Evolutionary conservation across 2,113 vertebrate genomes (phyloP).

Genomic region (Nothocercus julius): DNA sequence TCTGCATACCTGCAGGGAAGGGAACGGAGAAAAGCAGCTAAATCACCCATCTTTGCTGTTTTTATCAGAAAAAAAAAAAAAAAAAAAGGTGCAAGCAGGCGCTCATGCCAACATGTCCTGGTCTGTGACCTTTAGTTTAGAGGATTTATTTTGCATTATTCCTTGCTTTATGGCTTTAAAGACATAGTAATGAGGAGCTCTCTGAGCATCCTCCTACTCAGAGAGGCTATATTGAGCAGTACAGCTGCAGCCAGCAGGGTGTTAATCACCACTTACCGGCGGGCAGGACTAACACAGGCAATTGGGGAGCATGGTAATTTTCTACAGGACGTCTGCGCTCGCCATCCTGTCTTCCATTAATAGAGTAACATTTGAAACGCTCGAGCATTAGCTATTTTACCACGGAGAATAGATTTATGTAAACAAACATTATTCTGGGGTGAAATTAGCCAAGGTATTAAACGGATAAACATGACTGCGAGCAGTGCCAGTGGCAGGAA

Average conservation of each 20-base stretch:
- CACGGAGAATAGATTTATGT: slow-evolving; percentile 29
- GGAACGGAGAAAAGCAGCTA: neutral
- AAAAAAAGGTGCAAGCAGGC: neutral
- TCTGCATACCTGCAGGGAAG: slow-evolving; percentile 1
- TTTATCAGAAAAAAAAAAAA: neutral
- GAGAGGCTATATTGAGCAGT: slow-evolving; percentile 72
- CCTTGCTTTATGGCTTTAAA: slow-evolving; percentile 78
- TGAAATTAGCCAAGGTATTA: slow-evolving; percentile 68
- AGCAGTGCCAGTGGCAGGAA: neutral
- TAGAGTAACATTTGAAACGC: slow-evolving; percentile 7
- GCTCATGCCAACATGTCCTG: neutral
- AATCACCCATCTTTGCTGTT: slow-evolving; percentile 1
- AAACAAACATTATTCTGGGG: slow-evolving; percentile 69
- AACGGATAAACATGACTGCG: neutral
- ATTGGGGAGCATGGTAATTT: slow-evolving; percentile 46
- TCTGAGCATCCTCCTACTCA: slow-evolving; percentile 75
- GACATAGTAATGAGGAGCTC: slow-evolving; percentile 80
- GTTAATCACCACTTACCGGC: slow-evolving; percentile 81
- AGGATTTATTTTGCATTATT: slow-evolving; percentile 78
- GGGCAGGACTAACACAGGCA: slow-evolving; percentile 59
- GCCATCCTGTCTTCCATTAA: slow-evolving; percentile 42
- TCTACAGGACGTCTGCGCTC: slow-evolving; percentile 58
- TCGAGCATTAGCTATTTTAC: slow-evolving; percentile 18
- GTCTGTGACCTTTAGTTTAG: slow-evolving; percentile 80
- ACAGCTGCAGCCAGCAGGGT: slow-evolving; percentile 82